phyloP scores from a whole-genome alignment of 2,888 invertebrate genomes.

The Folsomia manolachei region DNA sequence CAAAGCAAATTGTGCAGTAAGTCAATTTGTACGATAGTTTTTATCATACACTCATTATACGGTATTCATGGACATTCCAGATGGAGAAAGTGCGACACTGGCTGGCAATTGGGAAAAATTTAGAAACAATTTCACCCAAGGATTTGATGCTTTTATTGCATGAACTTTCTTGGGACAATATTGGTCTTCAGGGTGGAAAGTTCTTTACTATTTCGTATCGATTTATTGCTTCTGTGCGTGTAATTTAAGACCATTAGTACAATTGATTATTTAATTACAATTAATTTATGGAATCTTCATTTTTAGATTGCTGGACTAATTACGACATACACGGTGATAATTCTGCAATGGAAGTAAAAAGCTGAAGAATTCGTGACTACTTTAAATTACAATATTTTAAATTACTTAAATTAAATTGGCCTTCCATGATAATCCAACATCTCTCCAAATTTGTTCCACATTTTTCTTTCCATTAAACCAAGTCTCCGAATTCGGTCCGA shows the following conservation, averaged over 20 bases:
- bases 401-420: conserved; percentile 1
- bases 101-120: neutral
- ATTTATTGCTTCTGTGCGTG: neutral
- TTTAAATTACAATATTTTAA: neutral
- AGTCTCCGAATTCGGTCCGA: conserved; percentile 12
- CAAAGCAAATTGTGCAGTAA: neutral
- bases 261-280: neutral
- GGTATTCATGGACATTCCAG: neutral
- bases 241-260: neutral
- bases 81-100: conserved; percentile 6
- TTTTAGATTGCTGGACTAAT: neutral
- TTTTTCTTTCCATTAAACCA: conserved; percentile 26
- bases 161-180: neutral
- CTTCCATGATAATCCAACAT: conserved; percentile 25
- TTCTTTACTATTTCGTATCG: conserved; percentile 5
- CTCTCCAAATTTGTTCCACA: conserved; percentile 36
- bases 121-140: neutral
- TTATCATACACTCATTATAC: no score
- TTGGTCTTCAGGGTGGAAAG: conserved; percentile 8
- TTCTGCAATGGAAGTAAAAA: conserved; percentile 18
- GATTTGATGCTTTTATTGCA: neutral
- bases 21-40: neutral
- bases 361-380: neutral
- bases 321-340: neutral
- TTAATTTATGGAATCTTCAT: neutral